Conservation (phyloP, 1,140 invertebrate species). For the Drosophila saltans region DNA sequence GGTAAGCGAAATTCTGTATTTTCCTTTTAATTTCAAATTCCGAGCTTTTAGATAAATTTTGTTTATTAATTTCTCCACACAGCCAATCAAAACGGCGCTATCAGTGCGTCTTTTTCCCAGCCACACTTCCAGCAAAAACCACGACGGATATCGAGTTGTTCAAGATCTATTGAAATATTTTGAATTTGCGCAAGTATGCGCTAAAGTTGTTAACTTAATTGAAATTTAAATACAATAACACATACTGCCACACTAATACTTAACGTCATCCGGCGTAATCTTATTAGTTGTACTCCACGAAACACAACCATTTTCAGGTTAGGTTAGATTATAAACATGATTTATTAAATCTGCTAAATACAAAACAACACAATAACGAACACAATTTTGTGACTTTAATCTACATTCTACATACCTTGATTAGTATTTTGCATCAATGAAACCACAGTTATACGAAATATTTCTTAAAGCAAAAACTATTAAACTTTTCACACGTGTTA, state of each 20-base stretch:
- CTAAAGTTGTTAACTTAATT: conserved; percentile 3
- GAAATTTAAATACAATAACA: conserved; percentile 5
- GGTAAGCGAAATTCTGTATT: conserved; percentile 2
- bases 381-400: too few species aligned
- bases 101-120: not conserved
- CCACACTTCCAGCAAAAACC: not conserved
- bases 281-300: too few species aligned
- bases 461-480: too few species aligned
- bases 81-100: not conserved
- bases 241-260: conserved; percentile 1
- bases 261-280: not conserved
- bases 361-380: too few species aligned
- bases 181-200: conserved; percentile 7
- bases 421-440: too few species aligned
- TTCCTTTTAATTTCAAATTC: not conserved
- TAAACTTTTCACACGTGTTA: too few species aligned
- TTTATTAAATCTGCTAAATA: too few species aligned
- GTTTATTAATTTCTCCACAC: conserved; percentile 3
- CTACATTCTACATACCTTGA: too few species aligned
- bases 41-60: not conserved
- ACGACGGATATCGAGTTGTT: not conserved
- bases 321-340: too few species aligned
- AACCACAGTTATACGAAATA: too few species aligned
- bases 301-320: too few species aligned
- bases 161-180: conserved; percentile 1